Evolutionary conservation across 2,888 invertebrate genomes (phyloP), one percentile per base, ranked within the genome.

Genomic region (Drosophila robusta): DNA sequence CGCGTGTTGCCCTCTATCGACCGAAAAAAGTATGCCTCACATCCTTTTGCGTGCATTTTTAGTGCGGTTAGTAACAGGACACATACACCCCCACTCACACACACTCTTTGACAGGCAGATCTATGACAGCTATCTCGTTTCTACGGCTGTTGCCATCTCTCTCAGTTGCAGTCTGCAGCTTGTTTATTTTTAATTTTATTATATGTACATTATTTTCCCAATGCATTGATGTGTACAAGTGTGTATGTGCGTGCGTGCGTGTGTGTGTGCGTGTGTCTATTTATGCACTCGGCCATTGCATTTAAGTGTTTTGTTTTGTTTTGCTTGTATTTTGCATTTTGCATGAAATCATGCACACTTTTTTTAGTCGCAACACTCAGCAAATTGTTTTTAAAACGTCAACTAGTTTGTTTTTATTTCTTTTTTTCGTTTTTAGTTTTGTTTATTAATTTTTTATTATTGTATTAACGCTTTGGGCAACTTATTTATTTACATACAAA

Each of bases 181-280:
- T 69, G 81, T 84, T 88, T 83, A 82, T 83, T 83, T 84, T 88
- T 83, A 69, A 87, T 82, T 79, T 76, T 62, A 87, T 82, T 85
- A 79, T 79, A 71, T 78, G 63, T 47, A 75, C 70, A 87, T 75
- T 84, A 87, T 77, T 80, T 73, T 69, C 39, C 32, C 58, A 70
- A 64, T 71, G 62, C 62, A 71, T 58, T 57, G 62, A 60, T 62
- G 54, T 62, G 50, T 24, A 22, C 14, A 32, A 14, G 49, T 26
- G 24, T 50, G 39, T 29, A 46, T 46, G 46, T 45, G 32, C 29
- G 66, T 41, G 36, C 49, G 61, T 64, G 49, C 68, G 14, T 45
- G 52, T 38, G 18, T 18, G 18, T 18, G 18, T 18, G 18, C 18
- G 65, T 50, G 52, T 71, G 60, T 52, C 58, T 70, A 82, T 78